These are phyloP conservation scores for Tragelaphus scriptus DNA, from an alignment of 2,113 vertebrate species.

Conservation along the genomic window DNA sequence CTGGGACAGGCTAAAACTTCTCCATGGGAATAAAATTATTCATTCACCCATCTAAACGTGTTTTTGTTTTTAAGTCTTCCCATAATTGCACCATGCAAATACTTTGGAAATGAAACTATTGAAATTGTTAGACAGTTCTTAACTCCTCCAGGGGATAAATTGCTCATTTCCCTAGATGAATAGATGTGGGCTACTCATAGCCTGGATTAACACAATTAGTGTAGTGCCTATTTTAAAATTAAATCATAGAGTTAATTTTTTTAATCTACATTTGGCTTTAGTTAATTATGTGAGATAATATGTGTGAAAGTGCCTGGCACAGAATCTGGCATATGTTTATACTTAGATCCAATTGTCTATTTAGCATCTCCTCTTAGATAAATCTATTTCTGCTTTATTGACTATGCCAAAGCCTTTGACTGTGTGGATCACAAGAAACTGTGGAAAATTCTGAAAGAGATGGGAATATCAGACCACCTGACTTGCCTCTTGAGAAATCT, in stretches of 20 bases:
- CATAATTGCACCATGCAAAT: neutral
- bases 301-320: neutral
- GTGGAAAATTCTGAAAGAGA: too few species aligned
- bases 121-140: neutral
- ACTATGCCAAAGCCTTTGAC: too few species aligned
- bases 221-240: slow-evolving; percentile 19
- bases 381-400: neutral
- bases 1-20: neutral
- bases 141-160: slow-evolving; percentile 8
- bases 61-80: slow-evolving; percentile 6
- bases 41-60: neutral
- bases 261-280: neutral
- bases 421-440: too few species aligned
- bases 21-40: neutral
- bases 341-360: neutral
- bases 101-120: slow-evolving; percentile 27
- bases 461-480: too few species aligned
- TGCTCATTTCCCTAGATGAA: slow-evolving; percentile 40
- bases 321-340: neutral
- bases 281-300: slow-evolving; percentile 37
- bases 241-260: slow-evolving; percentile 39
- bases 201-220: slow-evolving; percentile 33
- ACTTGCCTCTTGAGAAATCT: too few species aligned
- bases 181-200: neutral
- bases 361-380: neutral